phyloP scores from a whole-genome alignment of 2,113 vertebrate genomes.

The Hoplias malabaricus region DNA sequence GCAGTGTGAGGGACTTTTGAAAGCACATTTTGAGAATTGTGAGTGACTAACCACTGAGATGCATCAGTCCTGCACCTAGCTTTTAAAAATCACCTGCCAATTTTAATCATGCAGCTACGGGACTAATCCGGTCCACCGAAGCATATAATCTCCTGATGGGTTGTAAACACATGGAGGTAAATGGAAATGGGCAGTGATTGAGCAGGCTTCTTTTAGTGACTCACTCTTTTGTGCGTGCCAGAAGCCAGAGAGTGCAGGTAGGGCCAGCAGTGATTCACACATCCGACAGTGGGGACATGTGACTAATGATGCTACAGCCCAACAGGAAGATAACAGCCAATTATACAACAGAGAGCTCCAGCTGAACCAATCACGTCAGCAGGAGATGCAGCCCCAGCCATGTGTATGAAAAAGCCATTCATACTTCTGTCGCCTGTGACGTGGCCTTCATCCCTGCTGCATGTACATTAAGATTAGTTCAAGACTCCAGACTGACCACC shows the following conservation, averaged over 20 bases:
- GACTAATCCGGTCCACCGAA: neutral
- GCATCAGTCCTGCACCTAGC: neutral
- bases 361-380: conserved; percentile 15
- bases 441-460: neutral
- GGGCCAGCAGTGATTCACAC: conserved; percentile 30
- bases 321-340: conserved; percentile 21
- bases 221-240: conserved; percentile 14
- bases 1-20: neutral
- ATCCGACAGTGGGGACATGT: conserved; percentile 15
- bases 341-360: conserved; percentile 6
- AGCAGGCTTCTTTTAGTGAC: conserved; percentile 16
- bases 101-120: neutral
- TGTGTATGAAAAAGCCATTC: neutral
- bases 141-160: neutral
- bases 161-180: conserved; percentile 5
- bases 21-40: neutral
- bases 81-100: neutral
- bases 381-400: neutral
- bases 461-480: neutral
- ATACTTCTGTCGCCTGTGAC: conserved; percentile 6
- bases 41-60: neutral
- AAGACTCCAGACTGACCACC: neutral
- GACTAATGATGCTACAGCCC: conserved; percentile 5
- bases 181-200: conserved; percentile 1
- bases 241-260: conserved; percentile 3